Percentiles rank a stretch among this genome's conserved stretches.
These are phyloP conservation scores for Mesorhabditis belari DNA, from an alignment of 2,888 invertebrate genomes.

Conservation along the genomic window DNA sequence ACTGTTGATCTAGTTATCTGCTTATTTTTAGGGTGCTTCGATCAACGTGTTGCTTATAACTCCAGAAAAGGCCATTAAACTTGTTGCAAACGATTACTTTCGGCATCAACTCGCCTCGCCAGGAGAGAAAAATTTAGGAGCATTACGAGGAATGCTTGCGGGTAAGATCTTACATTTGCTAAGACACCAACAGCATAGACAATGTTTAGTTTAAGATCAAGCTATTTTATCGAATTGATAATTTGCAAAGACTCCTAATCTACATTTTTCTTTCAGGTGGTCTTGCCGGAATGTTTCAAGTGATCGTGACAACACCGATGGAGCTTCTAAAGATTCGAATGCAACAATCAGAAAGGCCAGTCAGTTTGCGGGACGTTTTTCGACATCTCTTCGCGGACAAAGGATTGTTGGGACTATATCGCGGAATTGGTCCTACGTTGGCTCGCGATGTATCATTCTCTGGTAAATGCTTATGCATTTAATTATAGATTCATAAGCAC, in stretches of 20 bases:
- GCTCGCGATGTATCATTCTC: conserved; percentile 54
- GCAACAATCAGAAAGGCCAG: conserved; percentile 61
- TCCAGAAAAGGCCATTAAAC: conserved; percentile 95
- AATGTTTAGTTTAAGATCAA: too few species aligned
- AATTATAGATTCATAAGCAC: conserved; percentile 56
- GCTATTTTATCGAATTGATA: too few species aligned
- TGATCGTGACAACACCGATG: conserved; percentile 95
- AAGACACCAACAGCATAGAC: conserved; percentile 96
- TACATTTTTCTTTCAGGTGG: conserved; percentile 1
- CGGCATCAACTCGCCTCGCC: conserved; percentile 68
- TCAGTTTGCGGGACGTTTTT: conserved; percentile 10
- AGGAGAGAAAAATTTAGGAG: conserved; percentile 14
- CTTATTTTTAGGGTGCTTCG: conserved; percentile 56
- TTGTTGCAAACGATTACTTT: conserved; percentile 94
- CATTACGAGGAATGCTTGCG: conserved; percentile 66
- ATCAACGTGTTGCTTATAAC: conserved; percentile 94
- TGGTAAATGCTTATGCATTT: too few species aligned
- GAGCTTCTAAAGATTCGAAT: conserved; percentile 95
- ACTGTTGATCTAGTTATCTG: too few species aligned
- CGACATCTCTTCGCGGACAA: conserved; percentile 60
- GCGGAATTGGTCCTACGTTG: conserved; percentile 85
- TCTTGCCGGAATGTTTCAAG: conserved; percentile 78
- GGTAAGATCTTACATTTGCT: conserved; percentile 87
- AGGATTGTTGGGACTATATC: conserved; percentile 83
- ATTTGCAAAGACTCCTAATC: too few species aligned